phyloP scores from a whole-genome alignment of 2,113 vertebrate genomes.

The Oenanthe melanoleuca region DNA sequence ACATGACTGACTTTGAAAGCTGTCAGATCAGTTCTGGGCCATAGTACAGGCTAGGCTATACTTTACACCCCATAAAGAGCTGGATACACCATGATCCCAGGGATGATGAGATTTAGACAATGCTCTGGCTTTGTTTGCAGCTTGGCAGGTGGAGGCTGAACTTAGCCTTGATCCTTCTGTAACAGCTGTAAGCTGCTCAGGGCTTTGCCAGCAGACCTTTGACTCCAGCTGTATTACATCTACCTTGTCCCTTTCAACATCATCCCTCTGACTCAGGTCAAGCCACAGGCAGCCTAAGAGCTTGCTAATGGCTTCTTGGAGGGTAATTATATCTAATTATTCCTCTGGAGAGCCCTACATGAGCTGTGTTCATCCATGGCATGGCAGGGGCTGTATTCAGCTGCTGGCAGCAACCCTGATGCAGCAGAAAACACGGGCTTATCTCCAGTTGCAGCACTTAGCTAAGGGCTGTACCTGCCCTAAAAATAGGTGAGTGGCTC shows the following conservation, averaged over 20 bases:
- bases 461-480: neutral
- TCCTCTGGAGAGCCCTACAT: neutral
- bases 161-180: neutral
- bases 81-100: neutral
- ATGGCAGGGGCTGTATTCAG: neutral
- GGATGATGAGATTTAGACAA: neutral
- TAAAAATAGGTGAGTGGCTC: neutral
- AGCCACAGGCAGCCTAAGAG: neutral
- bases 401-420: neutral
- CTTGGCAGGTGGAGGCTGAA: neutral
- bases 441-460: neutral
- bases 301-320: neutral
- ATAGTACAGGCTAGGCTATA: neutral
- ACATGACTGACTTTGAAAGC: neutral
- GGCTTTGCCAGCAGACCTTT: neutral
- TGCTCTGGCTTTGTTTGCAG: neutral
- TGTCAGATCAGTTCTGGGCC: neutral
- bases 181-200: neutral
- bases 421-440: neutral
- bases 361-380: accelerated
- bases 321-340: neutral
- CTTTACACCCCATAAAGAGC: neutral
- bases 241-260: neutral
- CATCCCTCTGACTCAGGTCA: neutral
- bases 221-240: neutral